Percentiles rank a stretch among this genome's conserved stretches.
These are phyloP conservation scores for Amphipyra tragopoginis DNA, from an alignment of 2,888 invertebrate species.

Conservation along the genomic window DNA sequence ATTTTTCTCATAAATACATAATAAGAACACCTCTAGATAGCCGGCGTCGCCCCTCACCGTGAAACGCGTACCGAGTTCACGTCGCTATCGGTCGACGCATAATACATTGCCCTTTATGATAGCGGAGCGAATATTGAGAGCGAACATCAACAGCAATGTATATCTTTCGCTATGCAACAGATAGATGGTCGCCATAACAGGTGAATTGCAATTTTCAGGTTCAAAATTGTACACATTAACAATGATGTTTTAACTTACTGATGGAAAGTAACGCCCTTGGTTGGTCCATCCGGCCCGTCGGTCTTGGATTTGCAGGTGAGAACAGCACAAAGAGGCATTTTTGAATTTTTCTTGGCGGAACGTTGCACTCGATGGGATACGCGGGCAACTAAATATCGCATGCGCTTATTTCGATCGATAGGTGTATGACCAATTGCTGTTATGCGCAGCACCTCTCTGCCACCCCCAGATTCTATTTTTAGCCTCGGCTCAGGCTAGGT, in stretches of 20 bases:
- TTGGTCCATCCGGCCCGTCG: background rate
- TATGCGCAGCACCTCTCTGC: conserved; percentile 42
- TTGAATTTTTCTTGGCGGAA: conserved; percentile 7
- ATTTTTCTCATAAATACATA: conserved; percentile 18
- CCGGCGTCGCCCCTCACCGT: conserved; percentile 17
- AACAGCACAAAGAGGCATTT: conserved; percentile 34
- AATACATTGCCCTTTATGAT: conserved; percentile 28
- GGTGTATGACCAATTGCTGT: conserved; percentile 50
- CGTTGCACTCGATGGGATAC: conserved; percentile 27
- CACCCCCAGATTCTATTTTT: conserved; percentile 50
- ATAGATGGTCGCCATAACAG: conserved; percentile 19
- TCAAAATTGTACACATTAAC: background rate
- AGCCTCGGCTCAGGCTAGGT: conserved; percentile 13
- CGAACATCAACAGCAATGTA: conserved; percentile 36
- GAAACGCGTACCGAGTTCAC: conserved; percentile 3
- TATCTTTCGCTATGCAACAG: conserved; percentile 33
- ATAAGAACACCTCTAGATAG: conserved; percentile 44
- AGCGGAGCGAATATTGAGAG: conserved; percentile 8
- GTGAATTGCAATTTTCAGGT: conserved; percentile 22
- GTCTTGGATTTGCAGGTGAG: conserved; percentile 7
- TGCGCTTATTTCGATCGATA: conserved; percentile 53
- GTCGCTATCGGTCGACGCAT: conserved; percentile 21
- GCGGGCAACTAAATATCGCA: conserved; percentile 39
- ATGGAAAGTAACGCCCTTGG: background rate
- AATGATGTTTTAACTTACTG: conserved; percentile 28